Percentiles rank a stretch among this genome's conserved stretches.
phyloP scores from a whole-genome alignment of 2,888 invertebrate genomes.

The Alentia gelatinosa region DNA sequence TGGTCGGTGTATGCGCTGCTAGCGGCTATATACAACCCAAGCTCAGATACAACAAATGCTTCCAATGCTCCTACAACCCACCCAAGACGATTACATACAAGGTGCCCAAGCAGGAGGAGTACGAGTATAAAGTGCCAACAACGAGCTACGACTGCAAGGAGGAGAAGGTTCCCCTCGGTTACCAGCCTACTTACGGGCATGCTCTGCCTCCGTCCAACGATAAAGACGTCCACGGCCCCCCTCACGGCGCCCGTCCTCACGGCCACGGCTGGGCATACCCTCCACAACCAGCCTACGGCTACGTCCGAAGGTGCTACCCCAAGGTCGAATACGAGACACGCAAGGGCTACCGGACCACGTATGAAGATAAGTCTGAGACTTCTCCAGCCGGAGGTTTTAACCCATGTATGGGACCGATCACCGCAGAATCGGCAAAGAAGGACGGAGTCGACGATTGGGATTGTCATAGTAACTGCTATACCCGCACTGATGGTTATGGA shows the following conservation, averaged over 20 bases:
- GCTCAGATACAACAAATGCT: neutral
- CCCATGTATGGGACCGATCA: conserved; percentile 4
- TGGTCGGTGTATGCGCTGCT: neutral
- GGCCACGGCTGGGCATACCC: neutral
- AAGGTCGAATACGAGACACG: neutral
- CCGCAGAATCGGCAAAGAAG: neutral
- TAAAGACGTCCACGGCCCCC: neutral
- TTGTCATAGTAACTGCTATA: conserved; percentile 16
- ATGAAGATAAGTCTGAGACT: neutral
- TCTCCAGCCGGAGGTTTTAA: conserved; percentile 1
- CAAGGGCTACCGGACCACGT: neutral
- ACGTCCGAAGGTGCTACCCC: conserved; percentile 16
- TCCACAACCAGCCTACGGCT: neutral
- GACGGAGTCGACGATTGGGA: conserved; percentile 21
- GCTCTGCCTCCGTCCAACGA: neutral
- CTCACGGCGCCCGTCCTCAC: neutral
- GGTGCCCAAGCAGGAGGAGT: conserved; percentile 25
- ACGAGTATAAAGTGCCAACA: conserved; percentile 12
- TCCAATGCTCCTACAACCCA: conserved; percentile 9
- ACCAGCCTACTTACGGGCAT: neutral
- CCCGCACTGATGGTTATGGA: neutral
- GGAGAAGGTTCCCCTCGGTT: neutral
- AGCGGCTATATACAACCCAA: neutral
- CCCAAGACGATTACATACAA: conserved; percentile 13
- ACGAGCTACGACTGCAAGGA: conserved; percentile 38